A percentile compares a stretch with the other conserved stretches of the same genome.
Evolutionary conservation across 2,797 vertebrate genomes (phyloP).

Genomic region (Micrastur ruficollis): DNA sequence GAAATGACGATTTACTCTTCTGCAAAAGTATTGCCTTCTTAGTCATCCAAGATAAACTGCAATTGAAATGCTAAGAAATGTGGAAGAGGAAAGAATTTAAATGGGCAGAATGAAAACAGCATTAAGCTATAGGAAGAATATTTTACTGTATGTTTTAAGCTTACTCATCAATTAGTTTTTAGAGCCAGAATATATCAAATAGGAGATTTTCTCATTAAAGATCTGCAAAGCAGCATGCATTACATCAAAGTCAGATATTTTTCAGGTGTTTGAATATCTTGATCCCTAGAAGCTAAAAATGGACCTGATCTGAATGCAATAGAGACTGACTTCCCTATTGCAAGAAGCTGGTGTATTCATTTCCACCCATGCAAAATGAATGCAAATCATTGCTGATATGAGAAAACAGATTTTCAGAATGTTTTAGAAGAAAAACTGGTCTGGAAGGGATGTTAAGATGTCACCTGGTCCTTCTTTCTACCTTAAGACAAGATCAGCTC

Average conservation of each 20-base stretch:
- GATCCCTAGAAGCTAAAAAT: not conserved
- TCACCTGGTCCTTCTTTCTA: not conserved
- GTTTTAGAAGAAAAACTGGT: not conserved
- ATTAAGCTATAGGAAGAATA: not conserved
- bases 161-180: not conserved
- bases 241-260: not conserved
- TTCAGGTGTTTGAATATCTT: not conserved
- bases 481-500: not conserved
- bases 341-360: not conserved
- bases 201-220: not conserved
- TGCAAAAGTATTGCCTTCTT: not conserved
- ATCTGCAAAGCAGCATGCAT: not conserved
- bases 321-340: not conserved
- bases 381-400: not conserved
- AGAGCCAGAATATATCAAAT: not conserved
- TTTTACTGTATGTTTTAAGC: not conserved
- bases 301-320: not conserved
- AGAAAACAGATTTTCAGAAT: not conserved
- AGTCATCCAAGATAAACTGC: not conserved
- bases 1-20: not conserved
- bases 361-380: not conserved
- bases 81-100: slow-evolving; percentile 13
- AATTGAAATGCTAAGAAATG: not conserved
- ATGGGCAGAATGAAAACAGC: not conserved
- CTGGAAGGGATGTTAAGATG: not conserved